Conservation (phyloP, 2,113 vertebrate genomes). For the Menura novaehollandiae region DNA sequence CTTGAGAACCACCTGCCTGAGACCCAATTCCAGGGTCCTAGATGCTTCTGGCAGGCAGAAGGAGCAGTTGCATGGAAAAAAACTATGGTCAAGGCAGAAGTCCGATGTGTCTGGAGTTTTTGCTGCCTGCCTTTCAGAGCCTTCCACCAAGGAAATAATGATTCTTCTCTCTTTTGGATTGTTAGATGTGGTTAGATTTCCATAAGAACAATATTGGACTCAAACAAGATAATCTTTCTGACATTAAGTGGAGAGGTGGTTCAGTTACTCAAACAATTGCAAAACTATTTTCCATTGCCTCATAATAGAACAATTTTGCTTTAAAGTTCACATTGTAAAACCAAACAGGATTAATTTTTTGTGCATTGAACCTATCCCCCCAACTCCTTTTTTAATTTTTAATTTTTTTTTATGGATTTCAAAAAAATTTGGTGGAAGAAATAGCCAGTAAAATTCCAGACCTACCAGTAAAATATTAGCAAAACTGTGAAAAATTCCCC, state of each 20-base stretch:
- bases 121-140: not conserved
- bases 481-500: not conserved
- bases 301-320: not conserved
- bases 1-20: not conserved
- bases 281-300: not conserved
- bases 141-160: not conserved
- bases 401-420: not conserved
- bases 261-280: not conserved
- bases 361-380: fast-evolving
- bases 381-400: not conserved
- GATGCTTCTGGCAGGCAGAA: not conserved
- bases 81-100: not conserved
- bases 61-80: not conserved
- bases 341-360: not conserved
- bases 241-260: not conserved
- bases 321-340: not conserved
- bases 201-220: not conserved
- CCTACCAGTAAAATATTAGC: not conserved
- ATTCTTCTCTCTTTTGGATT: not conserved
- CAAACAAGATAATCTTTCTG: not conserved
- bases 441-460: not conserved
- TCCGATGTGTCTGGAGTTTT: not conserved
- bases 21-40: not conserved
- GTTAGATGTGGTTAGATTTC: not conserved
- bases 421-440: not conserved